These are phyloP conservation scores for Neostethus bicornis DNA, from an alignment of 2,797 vertebrate genomes.

Conservation along the genomic window DNA sequence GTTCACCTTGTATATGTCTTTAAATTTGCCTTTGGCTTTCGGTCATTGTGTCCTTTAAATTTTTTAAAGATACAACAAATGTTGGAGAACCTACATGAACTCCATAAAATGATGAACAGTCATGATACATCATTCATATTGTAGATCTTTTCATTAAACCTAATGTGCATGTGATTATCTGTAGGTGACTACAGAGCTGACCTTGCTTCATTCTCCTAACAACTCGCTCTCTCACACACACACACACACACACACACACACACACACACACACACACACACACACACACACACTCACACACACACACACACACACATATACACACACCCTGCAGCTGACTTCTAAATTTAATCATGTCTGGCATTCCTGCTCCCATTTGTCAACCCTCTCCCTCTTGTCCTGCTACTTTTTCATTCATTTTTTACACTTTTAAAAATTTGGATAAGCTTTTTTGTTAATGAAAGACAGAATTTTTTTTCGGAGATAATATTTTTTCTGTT, in stretches of 20 bases:
- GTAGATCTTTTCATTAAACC: slow-evolving; percentile 1
- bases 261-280: no score
- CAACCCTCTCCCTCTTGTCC: not conserved
- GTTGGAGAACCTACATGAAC: not conserved
- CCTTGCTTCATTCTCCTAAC: slow-evolving; percentile 10
- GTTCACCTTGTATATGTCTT: not conserved
- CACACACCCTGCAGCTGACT: slow-evolving; percentile 20
- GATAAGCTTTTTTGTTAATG: no score
- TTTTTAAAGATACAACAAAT: not conserved
- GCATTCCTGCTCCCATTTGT: slow-evolving; percentile 23
- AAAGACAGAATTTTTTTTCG: not conserved
- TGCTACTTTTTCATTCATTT: not conserved
- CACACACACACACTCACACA: no score
- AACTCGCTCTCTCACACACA: no score
- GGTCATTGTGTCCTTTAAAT: not conserved
- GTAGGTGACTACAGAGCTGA: slow-evolving; percentile 18
- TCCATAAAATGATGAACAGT: not conserved
- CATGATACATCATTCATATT: not conserved
- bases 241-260: no score
- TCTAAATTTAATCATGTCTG: slow-evolving; percentile 14
- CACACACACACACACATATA: no score
- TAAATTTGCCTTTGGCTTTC: not conserved
- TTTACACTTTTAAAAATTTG: slow-evolving; percentile 4
- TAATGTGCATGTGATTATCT: not conserved
- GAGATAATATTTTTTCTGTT: slow-evolving; percentile 9